A percentile compares a stretch with the other conserved stretches of the same genome.
These are phyloP conservation scores for Amphipyra tragopoginis DNA, from an alignment of 2,888 invertebrate genomes.

Conservation along the genomic window DNA sequence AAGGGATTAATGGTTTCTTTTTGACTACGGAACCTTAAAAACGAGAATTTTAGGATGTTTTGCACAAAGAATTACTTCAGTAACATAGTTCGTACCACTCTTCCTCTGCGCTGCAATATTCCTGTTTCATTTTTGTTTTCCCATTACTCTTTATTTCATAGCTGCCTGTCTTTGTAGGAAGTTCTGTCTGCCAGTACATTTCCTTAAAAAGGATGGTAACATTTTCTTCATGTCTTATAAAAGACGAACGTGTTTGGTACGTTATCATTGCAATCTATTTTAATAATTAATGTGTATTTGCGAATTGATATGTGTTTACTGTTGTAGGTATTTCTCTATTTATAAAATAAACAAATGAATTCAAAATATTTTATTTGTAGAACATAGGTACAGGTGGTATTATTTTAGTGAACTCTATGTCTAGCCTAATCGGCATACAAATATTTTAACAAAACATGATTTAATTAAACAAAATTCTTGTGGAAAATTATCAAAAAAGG, in stretches of 20 bases:
- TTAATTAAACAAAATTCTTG: no score
- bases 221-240: slow-evolving; percentile 7
- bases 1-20: no score
- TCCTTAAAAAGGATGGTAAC: slow-evolving; percentile 5
- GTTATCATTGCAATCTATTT: slow-evolving; percentile 16
- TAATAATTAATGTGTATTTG: slow-evolving; percentile 16
- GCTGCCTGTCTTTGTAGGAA: slow-evolving; percentile 5
- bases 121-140: slow-evolving; percentile 9
- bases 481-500: no score
- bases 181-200: slow-evolving; percentile 9
- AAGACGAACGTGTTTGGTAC: slow-evolving; percentile 32
- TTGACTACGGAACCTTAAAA: no score
- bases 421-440: no score
- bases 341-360: slow-evolving; percentile 8
- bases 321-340: background rate
- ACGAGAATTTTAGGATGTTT: background rate
- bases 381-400: no score
- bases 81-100: slow-evolving; percentile 3
- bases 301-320: background rate
- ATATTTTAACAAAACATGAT: no score
- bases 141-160: background rate
- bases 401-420: no score
- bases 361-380: no score
- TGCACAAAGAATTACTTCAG: background rate
- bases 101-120: slow-evolving; percentile 9